A percentile compares a stretch with the other conserved stretches of the same genome.
Evolutionary conservation across 1,140 invertebrate species (phyloP).

Genomic region (Aleiodes sp.): DNA sequence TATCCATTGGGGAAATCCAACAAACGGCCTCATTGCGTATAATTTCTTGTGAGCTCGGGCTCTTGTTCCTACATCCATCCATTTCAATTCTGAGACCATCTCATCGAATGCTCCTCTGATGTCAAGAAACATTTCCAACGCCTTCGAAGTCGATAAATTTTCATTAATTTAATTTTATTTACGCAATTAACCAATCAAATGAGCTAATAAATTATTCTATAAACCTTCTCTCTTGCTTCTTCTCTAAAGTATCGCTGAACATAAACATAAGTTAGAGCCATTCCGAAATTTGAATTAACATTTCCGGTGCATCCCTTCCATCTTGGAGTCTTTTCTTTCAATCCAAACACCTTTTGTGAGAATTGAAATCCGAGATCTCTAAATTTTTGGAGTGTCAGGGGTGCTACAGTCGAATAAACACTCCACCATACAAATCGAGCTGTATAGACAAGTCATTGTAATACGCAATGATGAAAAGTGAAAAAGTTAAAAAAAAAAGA

Average conservation of each 20-base stretch:
- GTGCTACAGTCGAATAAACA: constrained; percentile 73
- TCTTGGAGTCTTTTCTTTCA: constrained; percentile 71
- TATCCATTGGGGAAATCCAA: constrained; percentile 80
- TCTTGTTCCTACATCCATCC: constrained; percentile 82
- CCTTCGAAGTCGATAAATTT: constrained; percentile 57
- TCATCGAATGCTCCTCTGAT: constrained; percentile 78
- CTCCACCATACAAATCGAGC: constrained; percentile 75
- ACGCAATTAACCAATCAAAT: constrained; percentile 21
- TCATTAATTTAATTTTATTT: not conserved
- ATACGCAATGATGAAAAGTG: constrained; percentile 12
- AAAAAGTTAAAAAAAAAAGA: constrained; percentile 15
- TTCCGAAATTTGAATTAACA: constrained; percentile 81
- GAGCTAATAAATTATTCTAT: constrained; percentile 16
- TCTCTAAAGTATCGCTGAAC: constrained; percentile 77
- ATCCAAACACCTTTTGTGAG: constrained; percentile 70
- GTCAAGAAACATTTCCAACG: constrained; percentile 79
- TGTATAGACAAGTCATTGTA: constrained; percentile 51
- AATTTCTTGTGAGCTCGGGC: constrained; percentile 72
- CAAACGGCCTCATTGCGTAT: constrained; percentile 74
- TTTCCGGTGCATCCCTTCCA: constrained; percentile 81
- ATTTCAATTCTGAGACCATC: constrained; percentile 74
- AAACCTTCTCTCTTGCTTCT: constrained; percentile 73
- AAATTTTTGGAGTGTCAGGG: constrained; percentile 70
- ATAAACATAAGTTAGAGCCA: constrained; percentile 82
- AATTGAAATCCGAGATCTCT: constrained; percentile 72